phyloP scores from a whole-genome alignment of 2,888 invertebrate genomes.

The Thymelicus acteon region DNA sequence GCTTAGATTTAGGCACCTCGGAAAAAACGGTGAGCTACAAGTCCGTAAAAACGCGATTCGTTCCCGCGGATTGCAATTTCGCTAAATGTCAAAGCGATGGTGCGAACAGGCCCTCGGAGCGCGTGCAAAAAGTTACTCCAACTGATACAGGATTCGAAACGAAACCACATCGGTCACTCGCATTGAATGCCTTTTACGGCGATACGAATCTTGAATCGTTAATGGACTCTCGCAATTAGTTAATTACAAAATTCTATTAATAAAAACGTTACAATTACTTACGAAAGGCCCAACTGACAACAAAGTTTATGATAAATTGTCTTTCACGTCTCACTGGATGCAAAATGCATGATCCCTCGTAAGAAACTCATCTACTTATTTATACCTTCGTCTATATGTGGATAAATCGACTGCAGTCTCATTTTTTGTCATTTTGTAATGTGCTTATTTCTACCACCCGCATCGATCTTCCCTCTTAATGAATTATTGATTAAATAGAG shows the following conservation, averaged over 20 bases:
- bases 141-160: constrained; percentile 42
- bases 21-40: constrained; percentile 49
- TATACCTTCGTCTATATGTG: constrained; percentile 47
- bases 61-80: constrained; percentile 65
- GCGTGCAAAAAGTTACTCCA: constrained; percentile 70
- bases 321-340: constrained; percentile 33
- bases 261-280: constrained; percentile 52
- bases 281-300: constrained; percentile 36
- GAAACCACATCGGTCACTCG: constrained; percentile 43
- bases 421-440: constrained; percentile 48
- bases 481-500: constrained; percentile 52
- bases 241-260: constrained; percentile 55
- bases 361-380: constrained; percentile 47
- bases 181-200: constrained; percentile 54
- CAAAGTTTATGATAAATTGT: constrained; percentile 44
- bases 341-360: constrained; percentile 36
- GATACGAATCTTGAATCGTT: constrained; percentile 59
- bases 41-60: constrained; percentile 57
- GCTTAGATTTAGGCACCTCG: constrained; percentile 47
- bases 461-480: constrained; percentile 49
- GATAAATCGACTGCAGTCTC: constrained; percentile 44
- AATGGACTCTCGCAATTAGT: constrained; percentile 61
- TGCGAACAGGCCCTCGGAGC: constrained; percentile 71
- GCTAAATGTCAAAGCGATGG: constrained; percentile 68
- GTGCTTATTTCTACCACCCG: constrained; percentile 51